Evolutionary conservation across 2,113 vertebrate genomes (phyloP).

Genomic region (Nothobranchius kuhntae): DNA sequence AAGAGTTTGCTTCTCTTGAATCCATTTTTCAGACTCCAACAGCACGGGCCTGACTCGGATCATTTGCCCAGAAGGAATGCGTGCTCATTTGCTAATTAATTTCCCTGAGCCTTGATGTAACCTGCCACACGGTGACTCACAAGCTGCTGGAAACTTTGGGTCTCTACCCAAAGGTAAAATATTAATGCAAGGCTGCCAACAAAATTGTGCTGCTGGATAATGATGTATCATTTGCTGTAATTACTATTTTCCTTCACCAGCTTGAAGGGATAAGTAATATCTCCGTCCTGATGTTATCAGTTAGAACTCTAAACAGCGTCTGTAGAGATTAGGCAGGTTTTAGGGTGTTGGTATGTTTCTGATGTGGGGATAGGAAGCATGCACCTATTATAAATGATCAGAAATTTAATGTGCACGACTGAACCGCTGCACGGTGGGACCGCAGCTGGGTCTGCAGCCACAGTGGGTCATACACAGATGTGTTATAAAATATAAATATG

Average conservation of each 20-base stretch:
- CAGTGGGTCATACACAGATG: no score
- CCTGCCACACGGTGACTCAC: constrained; percentile 3
- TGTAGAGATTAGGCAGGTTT: neutral
- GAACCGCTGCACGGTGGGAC: no score
- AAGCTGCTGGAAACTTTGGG: constrained; percentile 1
- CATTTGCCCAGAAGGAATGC: neutral
- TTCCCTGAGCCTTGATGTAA: constrained; percentile 3
- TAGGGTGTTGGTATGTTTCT: neutral
- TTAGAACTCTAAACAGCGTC: constrained; percentile 23
- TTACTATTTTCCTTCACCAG: constrained; percentile 26
- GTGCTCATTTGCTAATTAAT: neutral
- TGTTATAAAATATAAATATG: no score
- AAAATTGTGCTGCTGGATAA: constrained; percentile 29
- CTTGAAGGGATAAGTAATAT: constrained; percentile 11
- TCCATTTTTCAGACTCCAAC: neutral
- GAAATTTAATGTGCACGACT: no score
- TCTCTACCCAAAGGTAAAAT: constrained; percentile 5
- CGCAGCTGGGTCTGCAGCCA: no score
- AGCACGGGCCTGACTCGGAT: neutral
- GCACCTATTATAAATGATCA: no score
- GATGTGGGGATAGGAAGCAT: no score
- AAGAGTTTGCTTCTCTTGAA: neutral
- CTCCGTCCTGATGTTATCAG: constrained; percentile 12
- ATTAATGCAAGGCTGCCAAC: constrained; percentile 11
- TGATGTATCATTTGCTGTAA: constrained; percentile 54